Percentiles rank a stretch among this genome's conserved stretches.
Evolutionary conservation across 2,797 vertebrate genomes (phyloP).

Genomic region (Lagocephalus sceleratus): DNA sequence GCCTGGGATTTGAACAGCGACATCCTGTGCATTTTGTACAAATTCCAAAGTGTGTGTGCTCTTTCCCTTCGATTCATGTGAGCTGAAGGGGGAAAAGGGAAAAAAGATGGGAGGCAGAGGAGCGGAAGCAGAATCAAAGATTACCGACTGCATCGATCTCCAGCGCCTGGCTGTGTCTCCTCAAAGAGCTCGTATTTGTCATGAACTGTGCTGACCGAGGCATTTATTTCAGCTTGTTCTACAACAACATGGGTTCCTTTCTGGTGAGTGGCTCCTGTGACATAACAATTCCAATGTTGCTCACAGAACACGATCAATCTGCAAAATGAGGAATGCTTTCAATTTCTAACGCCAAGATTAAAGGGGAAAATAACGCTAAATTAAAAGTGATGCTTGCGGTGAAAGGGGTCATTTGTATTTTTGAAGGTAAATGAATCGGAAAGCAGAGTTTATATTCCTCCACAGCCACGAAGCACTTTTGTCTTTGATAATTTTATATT

Average conservation of each 20-base stretch:
- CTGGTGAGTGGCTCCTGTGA: conserved; percentile 23
- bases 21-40: conserved; percentile 6
- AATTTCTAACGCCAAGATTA: conserved; percentile 30
- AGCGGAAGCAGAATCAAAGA: conserved; percentile 19
- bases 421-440: conserved; percentile 48
- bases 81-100: conserved; percentile 1
- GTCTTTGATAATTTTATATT: conserved; percentile 54
- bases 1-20: conserved; percentile 4
- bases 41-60: conserved; percentile 6
- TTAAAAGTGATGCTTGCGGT: conserved; percentile 47
- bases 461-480: conserved; percentile 47
- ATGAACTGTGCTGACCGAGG: conserved; percentile 18
- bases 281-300: conserved; percentile 10
- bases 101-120: neutral
- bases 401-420: conserved; percentile 39
- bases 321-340: conserved; percentile 27
- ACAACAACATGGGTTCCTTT: conserved; percentile 9
- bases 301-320: conserved; percentile 36
- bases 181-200: conserved; percentile 26
- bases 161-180: conserved; percentile 24
- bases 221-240: conserved; percentile 21
- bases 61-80: neutral
- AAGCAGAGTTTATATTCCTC: conserved; percentile 37
- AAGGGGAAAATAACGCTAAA: conserved; percentile 44
- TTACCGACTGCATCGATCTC: conserved; percentile 42